Conservation (phyloP, 2,113 vertebrate genomes). For the Phylloscopus whistleri region DNA sequence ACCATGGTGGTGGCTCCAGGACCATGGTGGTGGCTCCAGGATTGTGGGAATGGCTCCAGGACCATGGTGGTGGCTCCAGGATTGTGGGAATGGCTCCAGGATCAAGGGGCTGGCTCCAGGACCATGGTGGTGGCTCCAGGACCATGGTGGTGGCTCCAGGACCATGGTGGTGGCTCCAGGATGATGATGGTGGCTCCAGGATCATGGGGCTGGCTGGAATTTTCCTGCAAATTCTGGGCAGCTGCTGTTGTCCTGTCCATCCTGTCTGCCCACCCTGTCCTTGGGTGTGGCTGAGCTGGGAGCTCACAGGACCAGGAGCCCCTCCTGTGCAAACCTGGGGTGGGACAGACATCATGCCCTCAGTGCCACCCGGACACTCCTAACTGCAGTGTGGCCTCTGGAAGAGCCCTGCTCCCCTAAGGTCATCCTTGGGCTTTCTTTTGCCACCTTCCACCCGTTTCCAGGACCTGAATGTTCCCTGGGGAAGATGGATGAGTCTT, state of each 20-base stretch:
- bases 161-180: no score
- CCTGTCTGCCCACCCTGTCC: background rate
- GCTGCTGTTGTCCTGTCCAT: background rate
- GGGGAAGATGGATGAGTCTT: background rate
- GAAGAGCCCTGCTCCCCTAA: background rate
- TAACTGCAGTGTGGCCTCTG: rapidly evolving
- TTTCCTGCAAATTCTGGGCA: background rate
- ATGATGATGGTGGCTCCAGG: no score
- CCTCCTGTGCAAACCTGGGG: rapidly evolving
- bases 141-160: background rate
- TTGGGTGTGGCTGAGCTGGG: background rate
- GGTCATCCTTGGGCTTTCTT: background rate
- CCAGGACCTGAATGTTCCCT: background rate
- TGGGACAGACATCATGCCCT: rapidly evolving
- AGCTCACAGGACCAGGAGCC: background rate
- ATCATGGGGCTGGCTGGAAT: background rate
- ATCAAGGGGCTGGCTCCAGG: no score
- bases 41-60: no score
- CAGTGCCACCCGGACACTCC: rapidly evolving
- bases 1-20: no score
- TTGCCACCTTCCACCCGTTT: background rate
- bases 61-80: no score
- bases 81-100: no score
- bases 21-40: no score
- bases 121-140: background rate